Evolutionary conservation across 2,888 invertebrate genomes (phyloP).

Genomic region (Crocallis elinguaria): DNA sequence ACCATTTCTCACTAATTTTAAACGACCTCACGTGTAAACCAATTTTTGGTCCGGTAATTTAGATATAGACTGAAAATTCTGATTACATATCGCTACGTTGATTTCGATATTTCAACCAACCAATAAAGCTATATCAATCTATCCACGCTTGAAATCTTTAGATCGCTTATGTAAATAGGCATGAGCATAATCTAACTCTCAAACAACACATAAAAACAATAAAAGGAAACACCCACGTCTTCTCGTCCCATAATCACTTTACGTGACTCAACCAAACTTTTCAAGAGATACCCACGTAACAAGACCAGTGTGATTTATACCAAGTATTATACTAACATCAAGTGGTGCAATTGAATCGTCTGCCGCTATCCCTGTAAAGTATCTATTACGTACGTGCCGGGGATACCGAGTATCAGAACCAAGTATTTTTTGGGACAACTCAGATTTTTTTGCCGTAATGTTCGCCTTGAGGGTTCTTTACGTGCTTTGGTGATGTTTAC

Average conservation of each 20-base stretch:
- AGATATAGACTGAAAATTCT: too few relatives aligned
- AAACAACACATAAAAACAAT: conserved; percentile 22
- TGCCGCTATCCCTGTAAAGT: conserved; percentile 62
- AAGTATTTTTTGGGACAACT: conserved; percentile 42
- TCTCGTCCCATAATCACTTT: conserved; percentile 47
- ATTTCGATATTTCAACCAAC: too few relatives aligned
- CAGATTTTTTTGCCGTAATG: conserved; percentile 42
- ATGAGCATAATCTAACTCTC: too few relatives aligned
- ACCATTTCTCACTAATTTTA: too few relatives aligned
- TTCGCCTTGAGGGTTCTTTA: conserved; percentile 44
- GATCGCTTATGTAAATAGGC: too few relatives aligned
- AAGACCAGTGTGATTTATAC: conserved; percentile 54
- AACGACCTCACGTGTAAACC: too few relatives aligned
- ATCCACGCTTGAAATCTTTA: too few relatives aligned
- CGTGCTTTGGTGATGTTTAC: conserved; percentile 33
- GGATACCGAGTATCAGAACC: conserved; percentile 38
- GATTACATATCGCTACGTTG: too few relatives aligned
- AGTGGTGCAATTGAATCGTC: conserved; percentile 68
- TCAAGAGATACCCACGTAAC: conserved; percentile 27
- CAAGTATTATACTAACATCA: conserved; percentile 61
- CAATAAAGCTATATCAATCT: too few relatives aligned
- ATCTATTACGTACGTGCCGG: conserved; percentile 68
- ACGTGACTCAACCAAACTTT: conserved; percentile 52
- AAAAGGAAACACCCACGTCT: conserved; percentile 29
- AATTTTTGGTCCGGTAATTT: too few relatives aligned